Evolutionary conservation across 2,113 vertebrate species (phyloP), one percentile per base, ranked within the genome.

Genomic region (Cinclus mexicanus): DNA sequence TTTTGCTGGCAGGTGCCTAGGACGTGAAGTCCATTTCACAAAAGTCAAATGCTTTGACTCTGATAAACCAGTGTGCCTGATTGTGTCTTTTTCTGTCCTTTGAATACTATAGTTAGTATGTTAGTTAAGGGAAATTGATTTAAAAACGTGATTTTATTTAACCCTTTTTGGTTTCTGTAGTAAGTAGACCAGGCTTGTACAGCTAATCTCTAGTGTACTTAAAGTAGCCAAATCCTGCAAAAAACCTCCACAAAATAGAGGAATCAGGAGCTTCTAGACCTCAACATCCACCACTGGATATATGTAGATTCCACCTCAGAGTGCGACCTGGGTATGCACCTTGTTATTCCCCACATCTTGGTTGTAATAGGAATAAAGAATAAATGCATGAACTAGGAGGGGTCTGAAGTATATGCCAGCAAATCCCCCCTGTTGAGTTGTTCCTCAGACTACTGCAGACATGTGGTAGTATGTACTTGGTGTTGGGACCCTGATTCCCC

Each of bases 391-490:
- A 87, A 16, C 26, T 64, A 68, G 29, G 35, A 65, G 9, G 6
- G 3, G 3, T 20, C 23, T 79, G 39, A 42, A 59, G 12, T 28
- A 17, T 33, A 53, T 63, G 31, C 5, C n/a, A 75, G 31, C 5
- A 33, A 37, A 47, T 57, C 1, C 10, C 25, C 10, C 4, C 16
- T 56, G 16, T 3, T 31, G 19, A 6, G 25, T 19, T 84, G 42
- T 9, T 83, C 41, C 28, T 59, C 46, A 60, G 49, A 39, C 21
- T 39, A 25, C 41, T 77, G 72, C 5, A 82, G 31, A 22, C 1
- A 10, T 5, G 3, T 47, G 26, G 6, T 49, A 9, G 19, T 26
- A 12, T 2, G 1, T 55, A 14, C 12, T 37, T 52, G 13, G 7
- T 46, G 9, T 20, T 72, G 44, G 31, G 39, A 50, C 16, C 7